These are phyloP conservation scores for Drosophila ficusphila DNA, from an alignment of 1,140 invertebrate species.

Conservation along the genomic window DNA sequence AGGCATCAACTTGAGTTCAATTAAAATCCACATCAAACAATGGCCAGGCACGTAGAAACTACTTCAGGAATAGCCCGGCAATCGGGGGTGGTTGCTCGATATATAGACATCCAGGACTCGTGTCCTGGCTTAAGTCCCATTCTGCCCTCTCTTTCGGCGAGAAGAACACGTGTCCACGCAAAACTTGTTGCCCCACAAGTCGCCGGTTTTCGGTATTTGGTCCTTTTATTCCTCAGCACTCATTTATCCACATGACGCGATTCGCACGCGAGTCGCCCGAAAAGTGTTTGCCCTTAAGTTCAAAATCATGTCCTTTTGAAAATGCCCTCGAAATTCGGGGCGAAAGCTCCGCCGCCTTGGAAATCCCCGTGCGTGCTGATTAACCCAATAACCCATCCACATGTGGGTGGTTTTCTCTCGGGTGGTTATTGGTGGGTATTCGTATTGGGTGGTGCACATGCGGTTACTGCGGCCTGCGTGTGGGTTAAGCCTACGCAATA, in stretches of 20 bases:
- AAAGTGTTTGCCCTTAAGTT: slow-evolving; percentile 60
- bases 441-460: slow-evolving; percentile 14
- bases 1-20: slow-evolving; percentile 82
- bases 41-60: slow-evolving; percentile 82
- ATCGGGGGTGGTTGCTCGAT: slow-evolving; percentile 15
- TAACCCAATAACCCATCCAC: slow-evolving; percentile 53
- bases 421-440: slow-evolving; percentile 2
- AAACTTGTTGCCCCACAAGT: slow-evolving; percentile 47
- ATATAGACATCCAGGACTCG: slow-evolving; percentile 8
- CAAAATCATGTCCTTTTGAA: slow-evolving; percentile 53
- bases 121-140: slow-evolving; percentile 46
- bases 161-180: slow-evolving; percentile 46
- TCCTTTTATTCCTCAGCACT: slow-evolving; percentile 16
- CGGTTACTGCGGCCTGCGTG: slow-evolving; percentile 16
- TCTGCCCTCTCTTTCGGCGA: slow-evolving; percentile 6
- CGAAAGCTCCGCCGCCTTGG: slow-evolving; percentile 30
- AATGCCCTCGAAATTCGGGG: slow-evolving; percentile 11
- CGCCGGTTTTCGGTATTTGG: neutral
- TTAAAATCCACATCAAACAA: slow-evolving; percentile 84
- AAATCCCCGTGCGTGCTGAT: slow-evolving; percentile 50
- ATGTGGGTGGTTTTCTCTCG: slow-evolving; percentile 28
- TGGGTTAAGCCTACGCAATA: slow-evolving; percentile 7
- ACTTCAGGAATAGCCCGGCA: slow-evolving; percentile 61
- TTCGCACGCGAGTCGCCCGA: slow-evolving; percentile 46
- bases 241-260: slow-evolving; percentile 56